Evolutionary conservation across 2,888 invertebrate species (phyloP), one percentile per base, ranked within the genome.

Genomic region (Perizoma flavofasciatum): DNA sequence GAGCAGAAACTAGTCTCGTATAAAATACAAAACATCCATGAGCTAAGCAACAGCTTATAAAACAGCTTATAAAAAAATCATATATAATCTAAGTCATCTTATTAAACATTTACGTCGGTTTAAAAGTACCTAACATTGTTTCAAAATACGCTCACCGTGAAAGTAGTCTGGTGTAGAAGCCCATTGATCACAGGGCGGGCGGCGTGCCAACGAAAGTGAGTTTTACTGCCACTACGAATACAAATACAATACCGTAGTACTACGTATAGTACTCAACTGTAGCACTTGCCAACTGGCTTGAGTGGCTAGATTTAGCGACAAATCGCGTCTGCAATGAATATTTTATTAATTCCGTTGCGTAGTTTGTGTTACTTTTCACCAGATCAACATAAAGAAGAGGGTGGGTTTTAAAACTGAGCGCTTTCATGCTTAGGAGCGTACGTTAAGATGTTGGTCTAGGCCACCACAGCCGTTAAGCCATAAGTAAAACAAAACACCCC

Each of bases 131-230:
- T 22, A 72, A 77, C 79, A 75, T 68, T 71, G 74, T 75, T 74
- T 70, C 74, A 81, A 80, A 80, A 75, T 79, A 81, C 82, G 81
- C 74, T 79, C 71, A 75, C 74, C 80, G 86, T 85, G 82, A 86
- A 85, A 83, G 82, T 85, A 81, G 83, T 83, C 81, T 83, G 78
- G 79, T 78, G 79, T 82, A 86, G 86, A 83, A 85, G 75, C 72
- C 78, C 89, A 90, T 90, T 90, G 89, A 89, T 89, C 88, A 86
- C 69, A 73, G 77, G 70, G 73, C 71, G 72, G 71, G 77, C 76
- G 70, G 68, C 74, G 73, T 74, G 82, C 86, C 82, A 88, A 85
- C 86, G 90, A 89, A 89, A 89, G 89, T 76, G 89, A 90, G 83
- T 76, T 82, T 79, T 83, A 75, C 79, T 75, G 71, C 67, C 41